Evolutionary conservation across 2,113 vertebrate species (phyloP).

Genomic region (Planiliza haematocheilus): DNA sequence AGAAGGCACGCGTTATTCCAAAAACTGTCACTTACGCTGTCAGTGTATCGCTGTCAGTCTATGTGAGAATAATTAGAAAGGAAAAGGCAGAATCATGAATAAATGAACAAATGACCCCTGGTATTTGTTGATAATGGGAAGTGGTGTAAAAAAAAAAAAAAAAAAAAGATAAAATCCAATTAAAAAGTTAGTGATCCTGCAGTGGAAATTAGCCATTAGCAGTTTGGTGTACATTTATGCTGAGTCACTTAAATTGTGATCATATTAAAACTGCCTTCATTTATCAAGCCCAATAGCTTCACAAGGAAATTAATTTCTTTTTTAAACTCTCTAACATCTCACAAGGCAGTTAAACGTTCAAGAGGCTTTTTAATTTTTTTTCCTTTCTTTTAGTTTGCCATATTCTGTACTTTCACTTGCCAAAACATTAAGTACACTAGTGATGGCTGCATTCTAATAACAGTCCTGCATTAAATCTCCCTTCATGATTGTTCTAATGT

Average conservation of each 20-base stretch:
- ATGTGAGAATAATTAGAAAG: conserved; percentile 8
- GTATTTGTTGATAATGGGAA: conserved; percentile 4
- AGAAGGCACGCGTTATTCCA: conserved; percentile 20
- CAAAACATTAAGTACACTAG: no score
- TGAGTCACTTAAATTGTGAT: neutral
- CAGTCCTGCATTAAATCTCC: no score
- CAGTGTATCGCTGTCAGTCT: neutral
- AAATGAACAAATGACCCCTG: conserved; percentile 10
- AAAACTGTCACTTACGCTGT: conserved; percentile 7
- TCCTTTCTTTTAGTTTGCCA: neutral
- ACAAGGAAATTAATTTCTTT: neutral
- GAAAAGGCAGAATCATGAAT: conserved; percentile 17
- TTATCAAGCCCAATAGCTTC: conserved; percentile 1
- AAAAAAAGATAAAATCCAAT: neutral
- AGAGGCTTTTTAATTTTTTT: no score
- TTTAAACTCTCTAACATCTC: no score
- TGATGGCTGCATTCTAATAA: no score
- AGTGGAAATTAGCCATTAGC: neutral
- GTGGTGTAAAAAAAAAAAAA: neutral
- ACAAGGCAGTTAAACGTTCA: neutral
- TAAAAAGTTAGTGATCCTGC: neutral
- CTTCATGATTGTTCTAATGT: no score
- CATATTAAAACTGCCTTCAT: neutral
- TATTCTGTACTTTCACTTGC: no score
- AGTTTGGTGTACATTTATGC: neutral